A percentile compares a stretch with the other conserved stretches of the same genome.
Evolutionary conservation across 2,113 vertebrate genomes (phyloP).

Genomic region (Herpetotheres cachinnans): DNA sequence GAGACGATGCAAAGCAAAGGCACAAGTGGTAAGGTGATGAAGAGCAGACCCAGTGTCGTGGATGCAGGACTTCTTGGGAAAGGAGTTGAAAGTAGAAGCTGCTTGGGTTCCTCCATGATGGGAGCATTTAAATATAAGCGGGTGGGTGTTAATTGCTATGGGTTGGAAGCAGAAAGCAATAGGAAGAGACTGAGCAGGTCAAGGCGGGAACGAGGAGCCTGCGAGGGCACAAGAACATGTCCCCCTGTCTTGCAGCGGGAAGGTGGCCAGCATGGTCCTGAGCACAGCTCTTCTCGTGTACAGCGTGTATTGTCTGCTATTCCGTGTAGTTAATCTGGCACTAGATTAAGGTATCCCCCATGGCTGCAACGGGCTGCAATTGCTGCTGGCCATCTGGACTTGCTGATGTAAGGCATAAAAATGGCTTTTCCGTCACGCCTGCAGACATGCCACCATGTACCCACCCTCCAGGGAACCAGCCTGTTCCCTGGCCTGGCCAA

Average conservation of each 20-base stretch:
- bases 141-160: not conserved
- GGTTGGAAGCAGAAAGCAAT: not conserved
- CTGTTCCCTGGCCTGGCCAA: not conserved
- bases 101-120: not conserved
- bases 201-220: not conserved
- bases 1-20: not conserved
- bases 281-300: not conserved
- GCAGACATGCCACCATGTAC: not conserved
- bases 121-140: not conserved
- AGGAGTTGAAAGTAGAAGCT: not conserved
- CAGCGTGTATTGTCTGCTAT: not conserved
- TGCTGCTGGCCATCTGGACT: conserved; percentile 1
- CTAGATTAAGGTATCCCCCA: not conserved
- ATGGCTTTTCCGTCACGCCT: not conserved
- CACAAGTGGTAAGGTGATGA: accelerated
- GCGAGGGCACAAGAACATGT: not conserved
- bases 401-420: conserved; percentile 5
- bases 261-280: not conserved
- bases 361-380: not conserved
- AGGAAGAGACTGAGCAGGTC: not conserved
- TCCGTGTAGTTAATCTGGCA: not conserved
- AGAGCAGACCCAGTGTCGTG: not conserved
- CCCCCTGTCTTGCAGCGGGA: accelerated
- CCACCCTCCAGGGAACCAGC: not conserved
- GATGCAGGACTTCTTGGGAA: not conserved